Evolutionary conservation across 1,140 invertebrate genomes (phyloP).

Genomic region (Drosophila bocqueti): DNA sequence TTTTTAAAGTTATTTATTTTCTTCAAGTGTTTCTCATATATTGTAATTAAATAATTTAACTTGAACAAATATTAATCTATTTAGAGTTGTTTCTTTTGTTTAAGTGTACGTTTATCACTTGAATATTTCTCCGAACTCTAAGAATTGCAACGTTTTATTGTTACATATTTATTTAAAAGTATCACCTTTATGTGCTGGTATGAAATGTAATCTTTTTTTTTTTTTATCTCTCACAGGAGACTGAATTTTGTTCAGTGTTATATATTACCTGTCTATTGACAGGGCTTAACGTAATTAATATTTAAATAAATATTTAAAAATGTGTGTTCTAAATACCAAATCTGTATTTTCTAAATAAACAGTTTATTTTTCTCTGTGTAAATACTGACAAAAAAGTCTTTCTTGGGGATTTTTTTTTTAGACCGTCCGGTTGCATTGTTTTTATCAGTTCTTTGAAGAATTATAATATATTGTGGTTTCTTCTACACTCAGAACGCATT

Average conservation of each 20-base stretch:
- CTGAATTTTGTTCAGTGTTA: not conserved
- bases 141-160: not conserved
- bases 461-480: constrained; percentile 40
- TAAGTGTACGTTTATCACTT: constrained; percentile 3
- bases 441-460: constrained; percentile 47
- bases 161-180: not conserved
- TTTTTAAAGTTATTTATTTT: not conserved
- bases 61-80: not conserved
- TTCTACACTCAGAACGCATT: constrained; percentile 28
- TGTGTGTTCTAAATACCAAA: not conserved
- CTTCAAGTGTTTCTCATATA: not conserved
- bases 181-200: not conserved
- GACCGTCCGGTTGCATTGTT: constrained; percentile 41
- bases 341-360: not conserved
- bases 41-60: not conserved
- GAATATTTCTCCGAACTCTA: not conserved
- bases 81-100: not conserved
- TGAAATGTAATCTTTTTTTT: not conserved
- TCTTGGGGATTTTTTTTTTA: not conserved
- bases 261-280: too few relatives aligned
- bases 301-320: too few relatives aligned
- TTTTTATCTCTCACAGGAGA: not conserved
- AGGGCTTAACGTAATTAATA: too few relatives aligned
- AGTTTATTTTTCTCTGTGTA: constrained; percentile 1
- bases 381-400: not conserved